A percentile compares a stretch with the other conserved stretches of the same genome.
Evolutionary conservation across 2,797 vertebrate species (phyloP).

Genomic region (Taeniopygia guttata): DNA sequence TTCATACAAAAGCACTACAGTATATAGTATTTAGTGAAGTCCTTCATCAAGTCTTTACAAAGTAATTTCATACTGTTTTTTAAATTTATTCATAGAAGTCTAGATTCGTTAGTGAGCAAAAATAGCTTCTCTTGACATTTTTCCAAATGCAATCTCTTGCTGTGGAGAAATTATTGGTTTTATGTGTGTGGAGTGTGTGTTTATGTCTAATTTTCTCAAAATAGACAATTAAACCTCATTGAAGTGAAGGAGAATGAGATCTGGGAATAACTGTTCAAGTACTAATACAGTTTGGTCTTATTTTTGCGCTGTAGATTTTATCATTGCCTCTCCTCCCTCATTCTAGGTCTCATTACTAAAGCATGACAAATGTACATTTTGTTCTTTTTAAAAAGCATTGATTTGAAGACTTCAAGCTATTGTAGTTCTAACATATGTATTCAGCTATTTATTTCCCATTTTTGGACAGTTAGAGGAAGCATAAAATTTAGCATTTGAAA

Average conservation of each 20-base stretch:
- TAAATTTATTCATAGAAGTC: not conserved
- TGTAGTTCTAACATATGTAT: not conserved
- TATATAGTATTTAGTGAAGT: not conserved
- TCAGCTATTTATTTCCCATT: not conserved
- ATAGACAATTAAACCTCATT: not conserved
- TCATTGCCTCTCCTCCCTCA: not conserved
- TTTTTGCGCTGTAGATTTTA: not conserved
- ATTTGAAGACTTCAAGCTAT: not conserved
- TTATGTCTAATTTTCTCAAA: slow-evolving; percentile 1
- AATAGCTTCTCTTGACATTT: not conserved
- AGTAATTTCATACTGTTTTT: not conserved
- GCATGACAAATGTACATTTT: not conserved
- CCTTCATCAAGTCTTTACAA: not conserved
- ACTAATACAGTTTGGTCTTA: not conserved
- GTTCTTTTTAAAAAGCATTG: not conserved
- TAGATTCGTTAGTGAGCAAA: not conserved
- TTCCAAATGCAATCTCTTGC: not conserved
- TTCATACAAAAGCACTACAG: not conserved
- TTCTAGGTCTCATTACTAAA: not conserved
- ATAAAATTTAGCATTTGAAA: not conserved
- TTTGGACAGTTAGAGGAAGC: not conserved
- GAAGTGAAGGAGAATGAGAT: not conserved
- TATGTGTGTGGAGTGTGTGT: not conserved
- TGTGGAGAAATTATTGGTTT: not conserved
- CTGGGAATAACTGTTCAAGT: not conserved